Conservation (phyloP, 1,140 invertebrate genomes). For the Hycleus phaleratus region DNA sequence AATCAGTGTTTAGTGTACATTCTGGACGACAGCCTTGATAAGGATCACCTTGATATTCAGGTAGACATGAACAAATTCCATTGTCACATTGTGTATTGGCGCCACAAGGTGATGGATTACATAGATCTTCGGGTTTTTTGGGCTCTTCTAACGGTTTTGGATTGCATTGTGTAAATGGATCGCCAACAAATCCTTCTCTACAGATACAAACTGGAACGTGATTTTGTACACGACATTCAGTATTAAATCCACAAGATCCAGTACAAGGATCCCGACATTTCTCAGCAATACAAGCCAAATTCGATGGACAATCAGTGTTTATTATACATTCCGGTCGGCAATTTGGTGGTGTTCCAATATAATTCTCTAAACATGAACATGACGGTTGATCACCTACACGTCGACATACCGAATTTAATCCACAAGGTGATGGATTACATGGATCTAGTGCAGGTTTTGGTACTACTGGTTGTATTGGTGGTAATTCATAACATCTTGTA, state of each 20-base stretch:
- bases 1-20: constrained; percentile 78
- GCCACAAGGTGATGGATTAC: constrained; percentile 54
- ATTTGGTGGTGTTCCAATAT: constrained; percentile 68
- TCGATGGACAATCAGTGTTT: constrained; percentile 69
- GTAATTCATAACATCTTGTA: constrained; percentile 49
- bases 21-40: constrained; percentile 69
- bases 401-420: constrained; percentile 63
- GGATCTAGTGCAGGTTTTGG: constrained; percentile 50
- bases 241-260: constrained; percentile 53
- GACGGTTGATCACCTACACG: constrained; percentile 53
- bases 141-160: constrained; percentile 16
- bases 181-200: constrained; percentile 60
- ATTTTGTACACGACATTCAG: constrained; percentile 60
- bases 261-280: constrained; percentile 64
- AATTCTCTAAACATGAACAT: constrained; percentile 68
- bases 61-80: constrained; percentile 53
- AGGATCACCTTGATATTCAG: constrained; percentile 55
- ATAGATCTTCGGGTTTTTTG: constrained; percentile 41
- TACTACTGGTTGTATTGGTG: constrained; percentile 23
- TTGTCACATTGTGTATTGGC: constrained; percentile 55
- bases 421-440: constrained; percentile 73
- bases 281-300: constrained; percentile 64
- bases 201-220: constrained; percentile 70
- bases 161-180: constrained; percentile 58
- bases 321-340: constrained; percentile 76